phyloP scores from a whole-genome alignment of 2,888 invertebrate genomes.

The Synergus umbraculus region DNA sequence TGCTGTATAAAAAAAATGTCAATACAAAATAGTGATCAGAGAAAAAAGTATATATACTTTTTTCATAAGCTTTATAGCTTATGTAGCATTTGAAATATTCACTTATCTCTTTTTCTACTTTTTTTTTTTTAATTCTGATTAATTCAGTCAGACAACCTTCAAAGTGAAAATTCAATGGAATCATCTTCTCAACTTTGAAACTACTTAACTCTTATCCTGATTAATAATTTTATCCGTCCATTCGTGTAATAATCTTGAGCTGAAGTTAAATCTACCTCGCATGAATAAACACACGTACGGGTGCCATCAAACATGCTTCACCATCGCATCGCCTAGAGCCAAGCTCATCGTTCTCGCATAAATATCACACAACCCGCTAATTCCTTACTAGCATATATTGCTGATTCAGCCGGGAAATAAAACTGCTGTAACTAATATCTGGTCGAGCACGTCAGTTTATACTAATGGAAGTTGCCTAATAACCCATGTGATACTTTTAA shows the following conservation, averaged over 20 bases:
- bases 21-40: too few relatives aligned
- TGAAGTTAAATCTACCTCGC: conserved; percentile 11
- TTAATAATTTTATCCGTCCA: conserved; percentile 34
- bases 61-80: too few relatives aligned
- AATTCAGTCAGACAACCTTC: neutral
- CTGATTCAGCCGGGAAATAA: conserved; percentile 5
- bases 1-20: too few relatives aligned
- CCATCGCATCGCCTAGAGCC: conserved; percentile 5
- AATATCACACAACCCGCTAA: conserved; percentile 30
- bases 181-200: neutral
- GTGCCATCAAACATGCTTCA: conserved; percentile 19
- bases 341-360: conserved; percentile 22
- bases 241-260: conserved; percentile 25
- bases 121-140: neutral
- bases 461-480: neutral
- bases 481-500: too few relatives aligned
- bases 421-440: neutral
- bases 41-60: too few relatives aligned
- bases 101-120: neutral
- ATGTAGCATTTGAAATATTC: neutral
- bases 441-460: neutral
- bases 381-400: conserved; percentile 8
- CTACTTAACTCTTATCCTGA: conserved; percentile 19
- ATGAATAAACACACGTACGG: conserved; percentile 27
- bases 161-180: conserved; percentile 8